Evolutionary conservation across 2,888 invertebrate species (phyloP).

Genomic region (Acanthosepion lycidas): DNA sequence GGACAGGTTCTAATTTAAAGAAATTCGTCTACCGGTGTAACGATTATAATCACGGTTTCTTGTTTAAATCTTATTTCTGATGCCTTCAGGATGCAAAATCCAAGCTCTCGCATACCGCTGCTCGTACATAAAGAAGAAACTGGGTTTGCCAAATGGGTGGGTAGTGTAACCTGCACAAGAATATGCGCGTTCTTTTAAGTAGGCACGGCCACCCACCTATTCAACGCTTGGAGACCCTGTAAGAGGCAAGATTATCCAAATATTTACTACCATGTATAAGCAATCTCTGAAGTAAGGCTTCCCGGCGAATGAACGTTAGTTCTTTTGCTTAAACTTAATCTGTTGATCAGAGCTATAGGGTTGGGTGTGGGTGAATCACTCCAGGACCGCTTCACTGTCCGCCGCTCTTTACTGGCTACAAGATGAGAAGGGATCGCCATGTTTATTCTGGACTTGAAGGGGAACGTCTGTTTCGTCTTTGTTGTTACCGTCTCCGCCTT

Average conservation of each 20-base stretch:
- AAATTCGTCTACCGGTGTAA: neutral
- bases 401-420: neutral
- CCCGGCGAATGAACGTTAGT: neutral
- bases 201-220: neutral
- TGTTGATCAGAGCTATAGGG: neutral
- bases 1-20: neutral
- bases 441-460: neutral
- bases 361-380: neutral
- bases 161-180: neutral
- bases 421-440: neutral
- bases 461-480: neutral
- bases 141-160: neutral
- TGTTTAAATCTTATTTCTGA: neutral
- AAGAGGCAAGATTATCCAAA: conserved; percentile 3
- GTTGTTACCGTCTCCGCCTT: neutral
- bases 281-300: neutral
- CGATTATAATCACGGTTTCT: neutral
- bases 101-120: neutral
- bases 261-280: neutral
- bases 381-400: neutral
- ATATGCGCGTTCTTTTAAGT: neutral
- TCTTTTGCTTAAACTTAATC: neutral
- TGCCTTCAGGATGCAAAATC: neutral
- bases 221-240: neutral
- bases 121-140: neutral